Evolutionary conservation across 2,888 invertebrate genomes (phyloP).

Genomic region (Pinctada fucata): DNA sequence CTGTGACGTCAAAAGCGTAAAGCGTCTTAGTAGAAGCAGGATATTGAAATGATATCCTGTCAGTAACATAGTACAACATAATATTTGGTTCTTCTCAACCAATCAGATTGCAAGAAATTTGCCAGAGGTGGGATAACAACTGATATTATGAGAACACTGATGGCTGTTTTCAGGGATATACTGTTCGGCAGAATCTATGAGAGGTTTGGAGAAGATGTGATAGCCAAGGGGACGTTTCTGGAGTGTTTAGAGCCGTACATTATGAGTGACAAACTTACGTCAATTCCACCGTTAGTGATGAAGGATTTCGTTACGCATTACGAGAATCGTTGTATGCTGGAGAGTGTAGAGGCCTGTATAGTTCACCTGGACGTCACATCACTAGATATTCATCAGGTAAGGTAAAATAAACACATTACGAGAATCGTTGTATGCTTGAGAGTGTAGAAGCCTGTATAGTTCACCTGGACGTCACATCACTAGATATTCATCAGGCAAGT

Average conservation of each 20-base stretch:
- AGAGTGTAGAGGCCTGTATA: conserved; percentile 84
- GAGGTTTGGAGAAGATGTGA: conserved; percentile 80
- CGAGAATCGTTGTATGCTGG: conserved; percentile 81
- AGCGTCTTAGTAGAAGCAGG: too few relatives aligned
- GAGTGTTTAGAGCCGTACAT: conserved; percentile 86
- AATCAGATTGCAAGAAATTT: too few relatives aligned
- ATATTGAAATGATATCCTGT: too few relatives aligned
- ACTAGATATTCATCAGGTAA: conserved; percentile 86
- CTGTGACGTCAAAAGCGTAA: too few relatives aligned
- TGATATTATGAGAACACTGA: too few relatives aligned
- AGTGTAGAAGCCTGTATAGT: conserved; percentile 85
- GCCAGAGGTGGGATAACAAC: too few relatives aligned
- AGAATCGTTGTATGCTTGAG: conserved; percentile 81
- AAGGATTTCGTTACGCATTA: conserved; percentile 86
- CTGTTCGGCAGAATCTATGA: conserved; percentile 82
- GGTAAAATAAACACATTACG: conserved; percentile 81
- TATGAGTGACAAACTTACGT: conserved; percentile 81
- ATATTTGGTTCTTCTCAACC: too few relatives aligned
- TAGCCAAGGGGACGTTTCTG: conserved; percentile 83
- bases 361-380: conserved; percentile 86
- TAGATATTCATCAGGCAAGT: conserved; percentile 86
- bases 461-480: conserved; percentile 84
- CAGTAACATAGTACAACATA: too few relatives aligned
- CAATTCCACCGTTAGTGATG: conserved; percentile 84
- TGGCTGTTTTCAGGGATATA: conserved; percentile 70